Conservation (phyloP, 2,113 vertebrate genomes). For the Oreotrochilus melanogaster region DNA sequence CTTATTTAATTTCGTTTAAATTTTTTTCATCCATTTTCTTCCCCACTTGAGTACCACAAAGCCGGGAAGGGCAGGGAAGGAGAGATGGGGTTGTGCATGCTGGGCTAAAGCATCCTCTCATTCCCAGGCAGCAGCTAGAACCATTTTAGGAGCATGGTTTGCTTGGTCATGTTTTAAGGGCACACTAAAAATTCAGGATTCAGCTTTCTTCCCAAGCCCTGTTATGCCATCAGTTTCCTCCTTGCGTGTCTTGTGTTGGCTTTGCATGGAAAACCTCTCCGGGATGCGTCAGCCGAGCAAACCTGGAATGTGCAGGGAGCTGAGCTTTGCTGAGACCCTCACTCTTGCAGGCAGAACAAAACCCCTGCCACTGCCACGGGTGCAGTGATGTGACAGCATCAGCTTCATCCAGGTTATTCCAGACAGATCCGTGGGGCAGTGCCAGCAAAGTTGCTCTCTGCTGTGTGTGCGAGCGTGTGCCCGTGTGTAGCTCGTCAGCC, state of each 20-base stretch:
- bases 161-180: not conserved
- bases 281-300: not conserved
- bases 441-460: not conserved
- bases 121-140: not conserved
- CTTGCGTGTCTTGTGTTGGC: not conserved
- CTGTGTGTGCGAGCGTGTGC: not conserved
- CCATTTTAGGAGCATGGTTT: not conserved
- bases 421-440: not conserved
- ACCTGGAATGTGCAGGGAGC: not conserved
- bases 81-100: slow-evolving; percentile 57
- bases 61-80: slow-evolving; percentile 2
- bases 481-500: not conserved
- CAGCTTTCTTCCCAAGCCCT: not conserved
- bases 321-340: not conserved
- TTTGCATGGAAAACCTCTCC: not conserved
- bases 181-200: not conserved
- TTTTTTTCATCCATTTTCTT: not conserved
- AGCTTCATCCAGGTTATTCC: not conserved
- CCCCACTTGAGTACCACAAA: not conserved
- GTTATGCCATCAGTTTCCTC: not conserved
- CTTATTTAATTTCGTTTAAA: not conserved
- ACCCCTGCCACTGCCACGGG: fast-evolving
- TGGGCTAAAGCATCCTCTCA: not conserved
- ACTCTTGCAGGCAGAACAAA: not conserved
- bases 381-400: not conserved